Percentiles rank a stretch among this genome's conserved stretches.
Evolutionary conservation across 92 coral and sea anemone species (phyloP).

Genomic region (Meandrina meandrites): DNA sequence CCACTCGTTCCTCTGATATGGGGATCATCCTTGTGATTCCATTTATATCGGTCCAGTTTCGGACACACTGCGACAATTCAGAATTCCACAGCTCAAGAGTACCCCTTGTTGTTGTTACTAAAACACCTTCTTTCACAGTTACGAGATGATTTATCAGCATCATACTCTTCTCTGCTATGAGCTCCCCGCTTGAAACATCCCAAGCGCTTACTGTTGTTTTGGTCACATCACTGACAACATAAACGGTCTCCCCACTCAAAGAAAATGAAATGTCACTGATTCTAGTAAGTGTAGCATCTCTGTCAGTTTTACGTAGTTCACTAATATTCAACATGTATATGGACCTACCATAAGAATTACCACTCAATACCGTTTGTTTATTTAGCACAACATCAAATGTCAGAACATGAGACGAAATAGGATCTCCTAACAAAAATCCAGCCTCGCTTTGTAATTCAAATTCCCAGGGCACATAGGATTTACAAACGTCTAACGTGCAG

Average conservation of each 20-base stretch:
- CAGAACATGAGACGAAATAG: neutral
- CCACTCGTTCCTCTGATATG: constrained; percentile 12
- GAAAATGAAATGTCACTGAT: neutral
- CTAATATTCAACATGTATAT: neutral
- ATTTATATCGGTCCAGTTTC: neutral
- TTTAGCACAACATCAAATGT: neutral
- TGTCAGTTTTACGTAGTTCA: no score
- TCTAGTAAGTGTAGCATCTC: neutral
- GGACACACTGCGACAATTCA: constrained; percentile 9
- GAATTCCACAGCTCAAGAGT: constrained; percentile 20
- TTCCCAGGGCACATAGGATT: neutral
- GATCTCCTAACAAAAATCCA: constrained; percentile 19
- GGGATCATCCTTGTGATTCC: neutral
- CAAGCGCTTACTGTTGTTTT: neutral
- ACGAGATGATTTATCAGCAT: neutral
- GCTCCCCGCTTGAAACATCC: constrained; percentile 14
- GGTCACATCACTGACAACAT: neutral
- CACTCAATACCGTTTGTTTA: neutral
- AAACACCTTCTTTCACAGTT: constrained; percentile 6
- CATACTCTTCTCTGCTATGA: neutral
- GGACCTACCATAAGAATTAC: neutral
- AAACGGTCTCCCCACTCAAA: constrained; percentile 13
- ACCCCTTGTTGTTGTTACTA: neutral
- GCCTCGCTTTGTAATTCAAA: neutral
- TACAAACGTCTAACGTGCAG: neutral